Evolutionary conservation across 2,113 vertebrate species (phyloP).

Genomic region (Ophthalmolycus amberensis): DNA sequence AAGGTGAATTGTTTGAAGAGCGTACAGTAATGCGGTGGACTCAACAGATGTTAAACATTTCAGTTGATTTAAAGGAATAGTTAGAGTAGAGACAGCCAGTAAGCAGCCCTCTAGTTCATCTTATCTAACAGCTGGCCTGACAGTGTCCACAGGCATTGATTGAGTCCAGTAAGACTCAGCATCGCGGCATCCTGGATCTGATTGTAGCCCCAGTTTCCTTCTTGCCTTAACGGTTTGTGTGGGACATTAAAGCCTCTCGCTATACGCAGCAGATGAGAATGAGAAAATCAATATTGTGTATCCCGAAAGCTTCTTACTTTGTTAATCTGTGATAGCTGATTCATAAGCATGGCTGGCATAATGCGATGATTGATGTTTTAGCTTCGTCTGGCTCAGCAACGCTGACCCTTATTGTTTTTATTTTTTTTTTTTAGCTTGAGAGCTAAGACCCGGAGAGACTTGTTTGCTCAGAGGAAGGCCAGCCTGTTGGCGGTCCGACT

Average conservation of each 20-base stretch:
- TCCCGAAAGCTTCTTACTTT: slow-evolving; percentile 53
- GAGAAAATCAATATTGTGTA: slow-evolving; percentile 45
- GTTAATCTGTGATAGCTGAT: slow-evolving; percentile 59
- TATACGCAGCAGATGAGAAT: slow-evolving; percentile 32
- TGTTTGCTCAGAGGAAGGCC: slow-evolving; percentile 41
- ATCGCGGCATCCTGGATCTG: neutral
- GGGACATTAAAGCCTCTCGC: neutral
- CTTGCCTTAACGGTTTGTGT: neutral
- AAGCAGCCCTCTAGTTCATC: neutral
- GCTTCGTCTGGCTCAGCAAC: slow-evolving; percentile 54
- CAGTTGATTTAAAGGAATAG: slow-evolving; percentile 10
- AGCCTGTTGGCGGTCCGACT: slow-evolving; percentile 19
- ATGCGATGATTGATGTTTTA: slow-evolving; percentile 61
- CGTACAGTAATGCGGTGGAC: neutral
- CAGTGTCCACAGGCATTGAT: neutral
- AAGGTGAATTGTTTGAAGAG: neutral
- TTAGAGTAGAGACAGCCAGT: neutral
- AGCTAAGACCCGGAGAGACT: slow-evolving; percentile 25
- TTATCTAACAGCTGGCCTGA: neutral
- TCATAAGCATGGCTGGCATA: slow-evolving; percentile 38
- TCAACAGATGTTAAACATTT: neutral
- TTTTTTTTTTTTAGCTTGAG: slow-evolving; percentile 36
- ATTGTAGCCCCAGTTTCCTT: neutral
- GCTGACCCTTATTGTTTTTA: too few species aligned
- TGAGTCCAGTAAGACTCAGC: neutral